Evolutionary conservation across 1,140 invertebrate species (phyloP).

Genomic region (Macrobrachium rosenbergii): DNA sequence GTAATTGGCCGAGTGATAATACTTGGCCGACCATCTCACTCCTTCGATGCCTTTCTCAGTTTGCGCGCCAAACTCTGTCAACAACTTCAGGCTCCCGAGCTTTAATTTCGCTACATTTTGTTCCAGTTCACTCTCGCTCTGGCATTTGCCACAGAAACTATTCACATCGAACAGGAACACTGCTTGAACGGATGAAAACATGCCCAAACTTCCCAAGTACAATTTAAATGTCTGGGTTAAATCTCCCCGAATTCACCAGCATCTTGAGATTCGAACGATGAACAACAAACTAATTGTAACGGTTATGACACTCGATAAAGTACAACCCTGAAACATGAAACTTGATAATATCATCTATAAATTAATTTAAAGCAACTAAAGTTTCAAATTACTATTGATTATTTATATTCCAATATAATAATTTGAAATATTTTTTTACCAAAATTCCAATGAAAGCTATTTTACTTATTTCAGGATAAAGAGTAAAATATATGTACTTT

Average conservation of each 20-base stretch:
- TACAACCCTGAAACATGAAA: too few relatives aligned
- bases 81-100: slow-evolving; percentile 48
- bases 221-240: not conserved
- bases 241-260: too few relatives aligned
- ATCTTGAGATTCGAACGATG: too few relatives aligned
- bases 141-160: slow-evolving; percentile 36
- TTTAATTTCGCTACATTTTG: slow-evolving; percentile 53
- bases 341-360: too few relatives aligned
- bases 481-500: slow-evolving; percentile 4
- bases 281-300: too few relatives aligned
- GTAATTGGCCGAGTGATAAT: slow-evolving; percentile 55
- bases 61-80: slow-evolving; percentile 64
- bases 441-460: not conserved
- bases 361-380: too few relatives aligned
- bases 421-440: too few relatives aligned
- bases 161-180: slow-evolving; percentile 61
- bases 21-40: slow-evolving; percentile 60
- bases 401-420: too few relatives aligned
- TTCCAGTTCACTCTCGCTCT: slow-evolving; percentile 51
- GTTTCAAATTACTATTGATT: too few relatives aligned
- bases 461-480: not conserved
- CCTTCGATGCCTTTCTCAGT: slow-evolving; percentile 51
- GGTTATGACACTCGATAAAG: too few relatives aligned
- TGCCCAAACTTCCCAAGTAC: slow-evolving; percentile 20
- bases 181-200: slow-evolving; percentile 62